A percentile compares a stretch with the other conserved stretches of the same genome.
Evolutionary conservation across 2,888 invertebrate genomes (phyloP).

Genomic region (Tigriopus californicus): DNA sequence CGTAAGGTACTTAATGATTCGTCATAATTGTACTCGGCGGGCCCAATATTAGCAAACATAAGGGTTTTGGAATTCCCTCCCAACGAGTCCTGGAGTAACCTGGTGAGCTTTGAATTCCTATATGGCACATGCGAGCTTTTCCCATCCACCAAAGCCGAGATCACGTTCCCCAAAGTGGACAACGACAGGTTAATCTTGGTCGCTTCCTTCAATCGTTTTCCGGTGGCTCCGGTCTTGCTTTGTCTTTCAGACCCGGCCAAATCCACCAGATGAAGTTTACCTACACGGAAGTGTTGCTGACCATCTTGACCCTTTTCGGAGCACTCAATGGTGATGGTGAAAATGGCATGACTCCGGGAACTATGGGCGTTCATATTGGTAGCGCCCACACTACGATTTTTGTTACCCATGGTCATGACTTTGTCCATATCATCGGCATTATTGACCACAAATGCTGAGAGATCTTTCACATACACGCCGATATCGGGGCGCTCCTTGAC

Average conservation of each 20-base stretch:
- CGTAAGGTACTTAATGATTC: conserved; percentile 88
- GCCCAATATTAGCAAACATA: conserved; percentile 92
- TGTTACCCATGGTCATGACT: conserved; percentile 68
- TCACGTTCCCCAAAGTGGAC: conserved; percentile 92
- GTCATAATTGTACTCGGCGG: conserved; percentile 85
- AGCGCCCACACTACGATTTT: conserved; percentile 41
- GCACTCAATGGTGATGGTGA: conserved; percentile 91
- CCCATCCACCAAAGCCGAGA: conserved; percentile 91
- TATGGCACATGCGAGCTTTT: conserved; percentile 95
- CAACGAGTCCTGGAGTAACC: conserved; percentile 83
- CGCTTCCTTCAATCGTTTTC: conserved; percentile 81
- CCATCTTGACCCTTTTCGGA: conserved; percentile 63
- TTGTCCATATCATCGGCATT: conserved; percentile 85
- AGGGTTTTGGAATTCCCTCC: conserved; percentile 91
- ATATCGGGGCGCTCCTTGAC: conserved; percentile 89
- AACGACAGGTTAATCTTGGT: conserved; percentile 85
- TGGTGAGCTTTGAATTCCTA: conserved; percentile 86
- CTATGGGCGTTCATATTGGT: conserved; percentile 96
- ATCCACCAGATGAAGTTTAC: conserved; percentile 92
- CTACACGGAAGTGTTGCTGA: conserved; percentile 74
- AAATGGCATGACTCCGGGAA: conserved; percentile 87
- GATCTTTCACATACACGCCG: conserved; percentile 93
- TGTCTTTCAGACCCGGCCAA: conserved; percentile 94
- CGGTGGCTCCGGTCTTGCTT: conserved; percentile 85
- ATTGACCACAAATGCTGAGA: conserved; percentile 92